These are phyloP conservation scores for Anolis carolinensis DNA, from an alignment of 2,113 vertebrate genomes.

Conservation along the genomic window DNA sequence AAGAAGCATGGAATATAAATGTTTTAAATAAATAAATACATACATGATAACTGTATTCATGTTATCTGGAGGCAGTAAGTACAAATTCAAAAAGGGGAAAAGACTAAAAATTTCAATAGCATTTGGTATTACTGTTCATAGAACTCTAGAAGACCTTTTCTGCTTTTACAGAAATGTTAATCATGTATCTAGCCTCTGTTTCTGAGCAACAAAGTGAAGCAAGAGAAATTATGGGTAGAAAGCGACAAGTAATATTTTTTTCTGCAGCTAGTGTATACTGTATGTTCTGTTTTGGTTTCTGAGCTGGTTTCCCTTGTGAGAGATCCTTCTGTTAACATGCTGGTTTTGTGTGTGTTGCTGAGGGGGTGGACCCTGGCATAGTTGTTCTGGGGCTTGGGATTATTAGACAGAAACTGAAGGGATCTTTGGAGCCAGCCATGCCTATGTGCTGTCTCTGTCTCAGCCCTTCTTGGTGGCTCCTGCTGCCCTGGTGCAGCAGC, in stretches of 20 bases:
- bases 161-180: not conserved
- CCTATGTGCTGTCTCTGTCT: not conserved
- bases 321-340: not conserved
- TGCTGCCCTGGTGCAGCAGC: rapidly evolving
- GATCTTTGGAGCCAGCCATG: not conserved
- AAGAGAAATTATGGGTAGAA: not conserved
- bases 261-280: not conserved
- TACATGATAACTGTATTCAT: no score
- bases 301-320: not conserved
- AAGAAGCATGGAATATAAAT: no score
- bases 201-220: not conserved
- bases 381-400: no score
- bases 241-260: not conserved
- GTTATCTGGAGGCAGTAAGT: no score
- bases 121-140: not conserved
- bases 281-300: not conserved
- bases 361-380: not conserved
- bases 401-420: not conserved
- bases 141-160: not conserved
- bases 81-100: not conserved
- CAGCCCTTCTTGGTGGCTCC: not conserved
- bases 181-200: not conserved
- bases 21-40: no score
- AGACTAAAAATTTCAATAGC: not conserved
- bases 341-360: not conserved